Conservation (phyloP, 1,140 invertebrate species). For the Diorhabda elongata region DNA sequence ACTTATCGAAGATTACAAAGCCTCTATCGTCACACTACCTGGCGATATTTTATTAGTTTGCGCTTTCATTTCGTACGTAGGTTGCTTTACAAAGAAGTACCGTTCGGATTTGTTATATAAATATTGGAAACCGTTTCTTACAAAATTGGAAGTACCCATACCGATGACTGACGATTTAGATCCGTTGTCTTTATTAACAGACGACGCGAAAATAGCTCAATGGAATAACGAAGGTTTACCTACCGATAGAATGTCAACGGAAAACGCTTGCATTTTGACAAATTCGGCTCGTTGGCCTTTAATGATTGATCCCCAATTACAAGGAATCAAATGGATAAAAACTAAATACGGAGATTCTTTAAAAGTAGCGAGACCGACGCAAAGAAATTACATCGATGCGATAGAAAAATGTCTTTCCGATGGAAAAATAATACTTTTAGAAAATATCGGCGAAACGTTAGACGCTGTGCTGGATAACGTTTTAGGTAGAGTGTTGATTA, state of each 20-base stretch:
- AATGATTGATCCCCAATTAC: conserved; percentile 88
- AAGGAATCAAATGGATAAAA: conserved; percentile 97
- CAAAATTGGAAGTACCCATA: conserved; percentile 60
- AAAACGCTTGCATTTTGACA: conserved; percentile 89
- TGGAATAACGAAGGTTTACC: conserved; percentile 96
- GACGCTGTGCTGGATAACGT: conserved; percentile 89
- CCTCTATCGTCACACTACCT: conserved; percentile 71
- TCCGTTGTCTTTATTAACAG: conserved; percentile 77
- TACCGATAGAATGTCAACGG: conserved; percentile 86
- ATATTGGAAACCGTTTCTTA: conserved; percentile 72
- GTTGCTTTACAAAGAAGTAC: conserved; percentile 87
- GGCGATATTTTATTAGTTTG: conserved; percentile 86
- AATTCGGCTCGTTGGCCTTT: conserved; percentile 89
- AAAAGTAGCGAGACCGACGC: conserved; percentile 70
- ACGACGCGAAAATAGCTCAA: conserved; percentile 84
- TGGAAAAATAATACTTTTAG: conserved; percentile 74
- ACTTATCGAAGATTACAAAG: conserved; percentile 47
- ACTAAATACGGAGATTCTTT: conserved; percentile 69
- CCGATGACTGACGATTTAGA: conserved; percentile 75
- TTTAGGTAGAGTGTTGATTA: conserved; percentile 82
- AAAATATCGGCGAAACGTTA: conserved; percentile 85
- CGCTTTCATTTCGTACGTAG: conserved; percentile 94
- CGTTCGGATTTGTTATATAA: conserved; percentile 74
- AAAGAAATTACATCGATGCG: conserved; percentile 77
- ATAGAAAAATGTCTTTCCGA: conserved; percentile 76